Conservation (phyloP, 1,140 invertebrate genomes). For the Pentalonia nigronervosa region DNA sequence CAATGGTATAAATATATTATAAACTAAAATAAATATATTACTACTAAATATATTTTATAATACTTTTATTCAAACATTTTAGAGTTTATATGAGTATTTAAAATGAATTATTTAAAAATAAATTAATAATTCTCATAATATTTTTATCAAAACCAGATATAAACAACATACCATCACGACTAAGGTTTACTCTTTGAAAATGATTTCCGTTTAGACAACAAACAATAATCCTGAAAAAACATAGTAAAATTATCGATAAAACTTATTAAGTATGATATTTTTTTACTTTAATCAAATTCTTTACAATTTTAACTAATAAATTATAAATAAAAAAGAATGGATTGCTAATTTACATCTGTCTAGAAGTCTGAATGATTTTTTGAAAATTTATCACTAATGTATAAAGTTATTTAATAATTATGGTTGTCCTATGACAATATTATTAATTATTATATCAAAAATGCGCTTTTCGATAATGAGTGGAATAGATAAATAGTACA, state of each 20-base stretch:
- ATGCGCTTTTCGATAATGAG: neutral
- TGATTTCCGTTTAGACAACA: constrained; percentile 23
- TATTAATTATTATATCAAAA: too few species aligned
- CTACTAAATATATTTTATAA: too few species aligned
- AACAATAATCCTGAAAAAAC: constrained; percentile 9
- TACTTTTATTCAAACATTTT: neutral
- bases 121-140: constrained; percentile 15
- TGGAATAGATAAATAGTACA: too few species aligned
- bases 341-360: neutral
- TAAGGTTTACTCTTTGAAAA: neutral
- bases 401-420: too few species aligned
- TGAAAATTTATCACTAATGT: too few species aligned
- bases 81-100: neutral
- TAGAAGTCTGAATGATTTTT: neutral
- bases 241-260: neutral
- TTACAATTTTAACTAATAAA: neutral
- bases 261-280: neutral
- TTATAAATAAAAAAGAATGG: neutral
- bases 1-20: too few species aligned
- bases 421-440: neutral
- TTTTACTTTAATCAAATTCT: neutral
- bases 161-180: neutral
- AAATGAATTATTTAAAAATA: constrained; percentile 30
- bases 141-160: constrained; percentile 49
- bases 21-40: too few species aligned